Percentiles rank a stretch among this genome's conserved stretches.
Conservation (phyloP, 1,140 invertebrate genomes). For the Onthophagus taurus region DNA sequence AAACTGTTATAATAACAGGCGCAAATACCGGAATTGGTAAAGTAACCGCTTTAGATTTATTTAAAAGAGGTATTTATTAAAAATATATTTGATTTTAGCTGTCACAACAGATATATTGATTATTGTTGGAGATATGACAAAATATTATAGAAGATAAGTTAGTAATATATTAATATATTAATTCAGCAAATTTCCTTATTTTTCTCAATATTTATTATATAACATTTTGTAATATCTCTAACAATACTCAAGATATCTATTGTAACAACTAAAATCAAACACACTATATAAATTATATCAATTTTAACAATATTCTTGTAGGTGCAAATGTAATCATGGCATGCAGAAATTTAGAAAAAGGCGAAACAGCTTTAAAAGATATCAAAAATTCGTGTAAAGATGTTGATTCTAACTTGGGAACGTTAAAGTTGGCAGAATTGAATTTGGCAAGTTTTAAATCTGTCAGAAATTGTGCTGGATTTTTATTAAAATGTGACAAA, state of each 20-base stretch:
- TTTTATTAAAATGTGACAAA: constrained; percentile 47
- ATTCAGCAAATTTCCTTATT: too few species aligned
- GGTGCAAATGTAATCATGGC: constrained; percentile 40
- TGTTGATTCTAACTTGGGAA: too few species aligned
- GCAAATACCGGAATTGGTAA: constrained; percentile 87
- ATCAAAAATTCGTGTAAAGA: constrained; percentile 36
- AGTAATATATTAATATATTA: too few species aligned
- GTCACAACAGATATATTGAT: too few species aligned
- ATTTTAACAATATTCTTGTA: constrained; percentile 18
- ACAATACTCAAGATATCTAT: too few species aligned
- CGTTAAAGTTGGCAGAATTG: constrained; percentile 49
- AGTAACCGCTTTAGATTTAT: constrained; percentile 70
- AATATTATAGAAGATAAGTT: too few species aligned
- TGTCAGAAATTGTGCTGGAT: constrained; percentile 57
- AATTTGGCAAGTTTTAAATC: constrained; percentile 65
- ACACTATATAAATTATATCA: too few species aligned
- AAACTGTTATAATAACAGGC: constrained; percentile 77
- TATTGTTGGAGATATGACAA: too few species aligned
- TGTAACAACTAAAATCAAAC: too few species aligned
- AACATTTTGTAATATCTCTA: too few species aligned
- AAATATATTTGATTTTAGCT: too few species aligned
- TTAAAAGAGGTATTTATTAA: constrained; percentile 62
- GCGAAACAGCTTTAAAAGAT: constrained; percentile 34
- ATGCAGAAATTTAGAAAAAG: constrained; percentile 35
- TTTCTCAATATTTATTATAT: too few species aligned